Percentiles rank a stretch among this genome's conserved stretches.
Evolutionary conservation across 2,888 invertebrate species (phyloP).

Genomic region (Noctuana brunneofusca): DNA sequence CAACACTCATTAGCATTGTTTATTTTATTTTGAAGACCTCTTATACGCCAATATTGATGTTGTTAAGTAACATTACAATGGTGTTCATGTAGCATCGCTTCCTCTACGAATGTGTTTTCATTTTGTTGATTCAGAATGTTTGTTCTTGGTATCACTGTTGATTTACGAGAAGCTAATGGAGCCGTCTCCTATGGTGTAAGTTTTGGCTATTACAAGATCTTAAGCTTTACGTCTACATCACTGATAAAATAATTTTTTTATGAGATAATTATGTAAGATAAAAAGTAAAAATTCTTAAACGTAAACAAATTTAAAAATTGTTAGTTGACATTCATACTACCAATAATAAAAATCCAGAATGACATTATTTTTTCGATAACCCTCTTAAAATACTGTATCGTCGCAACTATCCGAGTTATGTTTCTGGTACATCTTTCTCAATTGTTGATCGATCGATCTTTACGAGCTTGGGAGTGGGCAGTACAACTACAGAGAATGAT

Average conservation of each 20-base stretch:
- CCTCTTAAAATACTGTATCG: neutral
- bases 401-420: conserved; percentile 5
- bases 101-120: conserved; percentile 28
- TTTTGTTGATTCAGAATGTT: conserved; percentile 17
- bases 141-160: conserved; percentile 19
- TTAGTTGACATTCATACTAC: too few species aligned
- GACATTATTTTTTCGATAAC: neutral
- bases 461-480: conserved; percentile 30
- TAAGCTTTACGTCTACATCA: neutral
- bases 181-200: neutral
- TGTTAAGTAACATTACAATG: conserved; percentile 33
- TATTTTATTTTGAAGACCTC: conserved; percentile 64
- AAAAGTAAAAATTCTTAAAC: too few species aligned
- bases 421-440: conserved; percentile 25
- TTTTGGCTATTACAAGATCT: neutral
- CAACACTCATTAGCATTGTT: conserved; percentile 72
- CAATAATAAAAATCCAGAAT: too few species aligned
- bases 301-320: too few species aligned
- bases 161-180: conserved; percentile 22
- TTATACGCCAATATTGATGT: conserved; percentile 31
- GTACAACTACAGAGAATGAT: conserved; percentile 28
- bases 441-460: conserved; percentile 34
- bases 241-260: too few species aligned
- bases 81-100: conserved; percentile 30
- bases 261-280: too few species aligned